These are phyloP conservation scores for Drosophila sordidapex DNA, from an alignment of 2,888 invertebrate genomes.

Conservation along the genomic window DNA sequence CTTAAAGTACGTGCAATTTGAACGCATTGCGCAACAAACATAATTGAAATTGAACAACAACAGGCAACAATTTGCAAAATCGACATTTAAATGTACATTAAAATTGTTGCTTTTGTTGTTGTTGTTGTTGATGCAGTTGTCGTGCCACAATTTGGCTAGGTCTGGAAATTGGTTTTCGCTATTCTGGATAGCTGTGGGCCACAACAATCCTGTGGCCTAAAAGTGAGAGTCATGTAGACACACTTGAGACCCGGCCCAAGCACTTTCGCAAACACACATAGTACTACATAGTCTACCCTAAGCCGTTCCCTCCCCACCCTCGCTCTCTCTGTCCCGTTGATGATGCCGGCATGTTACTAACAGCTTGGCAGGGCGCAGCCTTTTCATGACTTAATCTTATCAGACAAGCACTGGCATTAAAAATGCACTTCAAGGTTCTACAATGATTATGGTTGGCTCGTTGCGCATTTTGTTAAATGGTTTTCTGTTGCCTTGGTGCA, in stretches of 20 bases:
- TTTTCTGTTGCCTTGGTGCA: constrained; percentile 55
- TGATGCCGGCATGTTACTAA: constrained; percentile 57
- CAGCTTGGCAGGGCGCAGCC: constrained; percentile 65
- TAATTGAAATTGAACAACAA: constrained; percentile 71
- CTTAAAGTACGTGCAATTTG: constrained; percentile 70
- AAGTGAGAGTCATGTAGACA: constrained; percentile 78
- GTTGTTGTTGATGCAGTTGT: constrained; percentile 25
- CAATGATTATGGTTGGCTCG: constrained; percentile 64
- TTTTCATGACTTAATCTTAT: constrained; percentile 78
- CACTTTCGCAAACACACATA: constrained; percentile 66
- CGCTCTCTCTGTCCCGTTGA: neutral
- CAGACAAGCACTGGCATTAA: constrained; percentile 80
- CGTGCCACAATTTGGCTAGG: constrained; percentile 37
- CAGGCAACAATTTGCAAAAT: constrained; percentile 75
- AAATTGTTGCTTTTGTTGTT: constrained; percentile 40
- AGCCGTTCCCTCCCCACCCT: neutral
- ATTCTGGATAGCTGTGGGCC: constrained; percentile 45
- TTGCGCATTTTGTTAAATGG: constrained; percentile 73
- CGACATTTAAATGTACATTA: constrained; percentile 78
- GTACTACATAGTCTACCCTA: constrained; percentile 1
- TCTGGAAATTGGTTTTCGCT: constrained; percentile 54
- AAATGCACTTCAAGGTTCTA: constrained; percentile 80
- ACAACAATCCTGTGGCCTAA: constrained; percentile 48
- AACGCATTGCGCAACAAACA: constrained; percentile 73
- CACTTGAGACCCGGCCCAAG: constrained; percentile 73